Conservation (phyloP, 1,140 invertebrate genomes). For the Drosophila asahinai region DNA sequence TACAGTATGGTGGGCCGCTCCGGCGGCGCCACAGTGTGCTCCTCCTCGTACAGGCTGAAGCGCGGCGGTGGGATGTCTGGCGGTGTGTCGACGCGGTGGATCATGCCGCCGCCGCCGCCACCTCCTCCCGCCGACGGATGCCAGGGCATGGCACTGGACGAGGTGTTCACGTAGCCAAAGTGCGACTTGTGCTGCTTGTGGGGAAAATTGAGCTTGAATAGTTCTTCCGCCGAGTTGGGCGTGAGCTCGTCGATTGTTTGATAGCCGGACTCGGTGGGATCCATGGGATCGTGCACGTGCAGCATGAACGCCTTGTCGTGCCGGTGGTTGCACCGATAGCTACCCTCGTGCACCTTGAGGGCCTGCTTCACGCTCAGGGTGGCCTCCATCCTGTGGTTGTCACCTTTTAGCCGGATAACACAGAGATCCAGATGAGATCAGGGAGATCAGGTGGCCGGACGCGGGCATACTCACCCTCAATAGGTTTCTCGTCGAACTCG, state of each 20-base stretch:
- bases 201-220: slow-evolving; percentile 54
- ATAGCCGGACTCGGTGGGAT: slow-evolving; percentile 76
- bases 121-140: slow-evolving; percentile 40
- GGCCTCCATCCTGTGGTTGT: slow-evolving; percentile 82
- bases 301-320: slow-evolving; percentile 62
- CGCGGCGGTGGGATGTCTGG: slow-evolving; percentile 80
- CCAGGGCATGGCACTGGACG: slow-evolving; percentile 50
- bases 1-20: slow-evolving; percentile 73
- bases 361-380: slow-evolving; percentile 76
- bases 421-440: slow-evolving; percentile 19
- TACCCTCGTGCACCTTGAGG: slow-evolving; percentile 79
- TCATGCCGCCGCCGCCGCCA: slow-evolving; percentile 8
- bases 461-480: slow-evolving; percentile 77
- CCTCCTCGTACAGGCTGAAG: slow-evolving; percentile 57
- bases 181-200: slow-evolving; percentile 69
- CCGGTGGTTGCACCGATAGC: slow-evolving; percentile 78
- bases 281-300: slow-evolving; percentile 54
- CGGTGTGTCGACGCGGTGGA: slow-evolving; percentile 70
- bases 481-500: slow-evolving; percentile 60
- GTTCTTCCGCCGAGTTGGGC: slow-evolving; percentile 69
- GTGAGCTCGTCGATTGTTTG: slow-evolving; percentile 78
- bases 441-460: neutral
- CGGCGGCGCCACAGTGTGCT: slow-evolving; percentile 70
- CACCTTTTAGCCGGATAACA: slow-evolving; percentile 65
- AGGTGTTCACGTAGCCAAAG: slow-evolving; percentile 40